These are phyloP conservation scores for Piprites chloris DNA, from an alignment of 2,113 vertebrate species.

Conservation along the genomic window DNA sequence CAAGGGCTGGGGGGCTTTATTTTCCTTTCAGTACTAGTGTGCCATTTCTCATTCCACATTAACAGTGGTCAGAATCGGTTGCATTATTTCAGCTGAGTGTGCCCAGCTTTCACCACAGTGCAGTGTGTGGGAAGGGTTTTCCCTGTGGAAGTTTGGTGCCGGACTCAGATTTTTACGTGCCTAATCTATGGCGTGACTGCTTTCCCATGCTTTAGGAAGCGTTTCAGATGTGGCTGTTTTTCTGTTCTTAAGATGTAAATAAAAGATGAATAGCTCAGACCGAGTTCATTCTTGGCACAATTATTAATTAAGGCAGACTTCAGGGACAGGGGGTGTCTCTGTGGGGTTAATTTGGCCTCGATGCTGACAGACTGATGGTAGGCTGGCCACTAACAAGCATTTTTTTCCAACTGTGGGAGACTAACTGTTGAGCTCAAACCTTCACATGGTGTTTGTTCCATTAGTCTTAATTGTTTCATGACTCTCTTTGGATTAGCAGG, in stretches of 20 bases:
- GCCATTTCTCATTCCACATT: conserved; percentile 15
- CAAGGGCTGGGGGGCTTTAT: neutral
- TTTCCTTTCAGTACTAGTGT: conserved; percentile 8
- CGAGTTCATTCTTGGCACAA: neutral
- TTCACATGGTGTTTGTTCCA: neutral
- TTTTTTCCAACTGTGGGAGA: neutral
- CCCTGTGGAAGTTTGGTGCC: neutral
- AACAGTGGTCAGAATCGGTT: neutral
- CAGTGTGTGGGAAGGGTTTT: neutral
- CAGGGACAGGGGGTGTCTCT: neutral
- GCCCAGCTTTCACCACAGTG: neutral
- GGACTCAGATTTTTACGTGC: neutral
- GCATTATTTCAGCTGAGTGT: neutral
- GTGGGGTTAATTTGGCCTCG: neutral
- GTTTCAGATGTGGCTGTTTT: neutral
- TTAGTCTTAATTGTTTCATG: neutral
- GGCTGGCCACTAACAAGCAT: neutral
- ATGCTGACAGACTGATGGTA: neutral
- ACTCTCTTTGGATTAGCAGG: neutral
- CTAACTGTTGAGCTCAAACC: neutral
- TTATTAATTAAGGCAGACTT: neutral
- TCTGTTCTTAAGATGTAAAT: neutral
- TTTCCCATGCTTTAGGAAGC: neutral
- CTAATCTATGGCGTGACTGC: neutral
- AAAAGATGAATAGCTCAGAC: neutral